Percentiles rank a stretch among this genome's conserved stretches.
Evolutionary conservation across 2,797 vertebrate genomes (phyloP).

Genomic region (Anolis apletophallus): DNA sequence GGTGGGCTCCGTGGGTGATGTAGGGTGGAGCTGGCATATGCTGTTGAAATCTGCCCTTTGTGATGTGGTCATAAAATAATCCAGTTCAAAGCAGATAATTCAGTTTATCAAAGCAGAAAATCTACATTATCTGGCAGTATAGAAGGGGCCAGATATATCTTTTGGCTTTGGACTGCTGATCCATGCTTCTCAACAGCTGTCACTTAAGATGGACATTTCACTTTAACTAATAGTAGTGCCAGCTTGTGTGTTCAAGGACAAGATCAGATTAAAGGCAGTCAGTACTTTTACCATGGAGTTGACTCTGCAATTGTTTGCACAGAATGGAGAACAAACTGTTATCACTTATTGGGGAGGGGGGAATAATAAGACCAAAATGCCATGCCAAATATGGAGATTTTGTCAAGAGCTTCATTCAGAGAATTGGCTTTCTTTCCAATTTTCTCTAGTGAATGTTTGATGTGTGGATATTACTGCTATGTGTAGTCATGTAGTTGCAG

Average conservation of each 20-base stretch:
- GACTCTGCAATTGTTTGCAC: background rate
- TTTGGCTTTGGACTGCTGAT: background rate
- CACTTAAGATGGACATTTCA: background rate
- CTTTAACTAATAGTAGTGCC: background rate
- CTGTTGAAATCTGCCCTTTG: too few relatives aligned
- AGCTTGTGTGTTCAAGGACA: background rate
- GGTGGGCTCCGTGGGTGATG: too few relatives aligned
- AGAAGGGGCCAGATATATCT: background rate
- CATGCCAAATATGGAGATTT: slow-evolving; percentile 28
- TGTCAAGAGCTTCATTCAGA: slow-evolving; percentile 23
- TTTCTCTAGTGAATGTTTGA: slow-evolving; percentile 2
- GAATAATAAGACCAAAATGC: background rate
- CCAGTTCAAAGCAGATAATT: too few relatives aligned
- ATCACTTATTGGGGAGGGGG: background rate
- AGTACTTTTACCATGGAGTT: background rate
- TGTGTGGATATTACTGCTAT: slow-evolving; percentile 3
- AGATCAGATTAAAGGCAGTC: slow-evolving; percentile 8
- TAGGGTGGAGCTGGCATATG: too few relatives aligned
- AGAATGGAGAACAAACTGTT: background rate
- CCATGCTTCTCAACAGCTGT: background rate
- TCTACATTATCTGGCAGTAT: too few relatives aligned
- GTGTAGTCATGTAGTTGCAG: background rate
- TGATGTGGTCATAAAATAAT: too few relatives aligned
- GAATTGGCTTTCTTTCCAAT: slow-evolving; percentile 24
- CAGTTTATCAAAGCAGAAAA: too few relatives aligned